Evolutionary conservation across 1,140 invertebrate genomes (phyloP), one percentile per base, ranked within the genome.

Genomic region (Musca vetustissima): DNA sequence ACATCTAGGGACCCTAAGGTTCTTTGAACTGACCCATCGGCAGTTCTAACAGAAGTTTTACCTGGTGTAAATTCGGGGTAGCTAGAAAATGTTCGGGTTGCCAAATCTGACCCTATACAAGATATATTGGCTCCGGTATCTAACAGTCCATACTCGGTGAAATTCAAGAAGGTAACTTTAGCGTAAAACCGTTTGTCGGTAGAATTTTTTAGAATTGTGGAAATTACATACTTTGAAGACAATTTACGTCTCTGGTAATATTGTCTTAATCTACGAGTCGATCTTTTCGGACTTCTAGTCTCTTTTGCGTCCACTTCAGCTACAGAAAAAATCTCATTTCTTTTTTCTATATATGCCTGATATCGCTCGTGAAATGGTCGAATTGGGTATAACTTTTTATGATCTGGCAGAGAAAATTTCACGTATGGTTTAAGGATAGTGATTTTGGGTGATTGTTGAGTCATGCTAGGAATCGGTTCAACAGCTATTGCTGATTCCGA

Each of bases 1-100:
- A 47, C 36, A 11, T 64, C 8, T 19, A 64, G n/a, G 17, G 19
- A 64, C 9, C 61, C 36, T 22, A 64, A 17, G 13, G 47, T 36
- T 21, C 22, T 43, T 47, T 64, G 61, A 43, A 43, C 32, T 47
- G n/a, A 47, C 7, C 43, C 43, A 64, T 64, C 61, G 1, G 61
- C 61, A 17, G 61, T 64, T 64, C 22, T 64, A 48, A 47, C 32
- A 9, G 4, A n/a, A 4, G 61, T 47, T 64, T 14, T 28, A 1
- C 21, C 32, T 48, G 36, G 36, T 22, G 7, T 21, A 64, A 64
- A 64, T 9, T 32, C 47, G 3, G 28, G n/a, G 2, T 36, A 19
- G 19, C 11, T 21, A 13, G 17, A 21, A 64, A 48, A 64, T n/a
- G 47, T 36, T 19, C 13, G 6, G 15, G 7, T 48, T 22, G 61